Evolutionary conservation across 35 echinoderm and acorn worm genomes (phyloP).

Genomic region (Eucidaris tribuloides): DNA sequence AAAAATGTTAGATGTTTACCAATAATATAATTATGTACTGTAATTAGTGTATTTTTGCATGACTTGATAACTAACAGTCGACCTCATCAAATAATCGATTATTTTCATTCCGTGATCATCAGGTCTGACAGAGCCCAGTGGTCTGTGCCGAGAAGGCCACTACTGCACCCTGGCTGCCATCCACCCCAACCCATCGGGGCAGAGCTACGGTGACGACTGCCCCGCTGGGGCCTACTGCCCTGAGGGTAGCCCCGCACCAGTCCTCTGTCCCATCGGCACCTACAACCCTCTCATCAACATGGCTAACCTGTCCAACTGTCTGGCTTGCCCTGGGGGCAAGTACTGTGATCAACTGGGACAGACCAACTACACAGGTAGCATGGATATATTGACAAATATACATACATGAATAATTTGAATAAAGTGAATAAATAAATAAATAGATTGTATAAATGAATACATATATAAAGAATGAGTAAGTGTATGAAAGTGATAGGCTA

Average conservation of each 20-base stretch:
- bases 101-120: neutral
- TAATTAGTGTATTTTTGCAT: too few species aligned
- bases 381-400: too few species aligned
- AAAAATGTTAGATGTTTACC: too few species aligned
- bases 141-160: slow-evolving; percentile 61
- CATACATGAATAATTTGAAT: too few species aligned
- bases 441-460: neutral
- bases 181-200: slow-evolving; percentile 70
- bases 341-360: slow-evolving; percentile 77
- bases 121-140: slow-evolving; percentile 86
- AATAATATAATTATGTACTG: too few species aligned
- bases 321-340: slow-evolving; percentile 75
- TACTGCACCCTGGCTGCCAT: slow-evolving; percentile 90
- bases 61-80: too few species aligned
- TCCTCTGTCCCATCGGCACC: slow-evolving; percentile 74
- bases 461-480: too few species aligned
- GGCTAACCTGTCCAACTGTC: slow-evolving; percentile 65
- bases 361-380: slow-evolving; percentile 90
- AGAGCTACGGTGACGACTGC: slow-evolving; percentile 92
- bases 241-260: slow-evolving; percentile 57
- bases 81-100: too few species aligned
- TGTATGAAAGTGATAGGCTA: too few species aligned
- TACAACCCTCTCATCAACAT: slow-evolving; percentile 58
- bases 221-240: slow-evolving; percentile 88
- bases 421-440: too few species aligned